Percentiles rank a stretch among this genome's conserved stretches.
Conservation (phyloP, 2,797 vertebrate species). For the Halcyon chelicuti region DNA sequence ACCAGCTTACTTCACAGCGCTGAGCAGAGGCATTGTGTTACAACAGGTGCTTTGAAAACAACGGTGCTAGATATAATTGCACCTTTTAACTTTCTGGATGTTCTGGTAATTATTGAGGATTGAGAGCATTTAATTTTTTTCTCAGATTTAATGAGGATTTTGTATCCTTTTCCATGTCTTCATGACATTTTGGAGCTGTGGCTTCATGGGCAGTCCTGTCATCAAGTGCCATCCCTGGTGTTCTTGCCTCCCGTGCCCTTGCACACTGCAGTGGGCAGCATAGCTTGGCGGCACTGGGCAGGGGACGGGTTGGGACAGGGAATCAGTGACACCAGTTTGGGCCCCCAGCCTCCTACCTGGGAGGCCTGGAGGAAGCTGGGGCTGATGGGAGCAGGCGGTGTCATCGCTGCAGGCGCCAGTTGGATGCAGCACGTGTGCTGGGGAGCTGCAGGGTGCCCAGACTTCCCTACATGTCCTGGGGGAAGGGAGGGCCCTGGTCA, state of each 20-base stretch:
- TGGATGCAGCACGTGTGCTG: neutral
- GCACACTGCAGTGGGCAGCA: neutral
- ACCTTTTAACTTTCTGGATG: neutral
- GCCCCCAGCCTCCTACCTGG: rapidly evolving
- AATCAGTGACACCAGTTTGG: rapidly evolving
- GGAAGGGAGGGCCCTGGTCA: neutral
- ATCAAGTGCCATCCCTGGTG: rapidly evolving
- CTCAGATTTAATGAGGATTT: neutral
- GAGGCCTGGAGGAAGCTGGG: neutral
- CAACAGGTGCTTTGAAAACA: neutral
- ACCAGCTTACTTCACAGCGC: neutral
- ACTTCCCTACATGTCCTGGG: neutral
- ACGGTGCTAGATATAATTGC: neutral
- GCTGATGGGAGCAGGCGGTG: neutral
- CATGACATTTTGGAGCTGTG: neutral
- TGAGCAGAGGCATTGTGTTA: neutral
- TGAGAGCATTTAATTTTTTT: neutral
- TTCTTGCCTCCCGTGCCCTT: neutral
- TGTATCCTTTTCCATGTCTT: neutral
- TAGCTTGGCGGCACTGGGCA: rapidly evolving
- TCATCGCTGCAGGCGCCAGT: rapidly evolving
- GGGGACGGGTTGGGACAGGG: neutral
- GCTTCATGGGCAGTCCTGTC: neutral
- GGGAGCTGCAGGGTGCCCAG: neutral
- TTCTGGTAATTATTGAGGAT: neutral